A percentile compares a stretch with the other conserved stretches of the same genome.
Evolutionary conservation across 2,888 invertebrate species (phyloP).

Genomic region (Machimus atricapillus): DNA sequence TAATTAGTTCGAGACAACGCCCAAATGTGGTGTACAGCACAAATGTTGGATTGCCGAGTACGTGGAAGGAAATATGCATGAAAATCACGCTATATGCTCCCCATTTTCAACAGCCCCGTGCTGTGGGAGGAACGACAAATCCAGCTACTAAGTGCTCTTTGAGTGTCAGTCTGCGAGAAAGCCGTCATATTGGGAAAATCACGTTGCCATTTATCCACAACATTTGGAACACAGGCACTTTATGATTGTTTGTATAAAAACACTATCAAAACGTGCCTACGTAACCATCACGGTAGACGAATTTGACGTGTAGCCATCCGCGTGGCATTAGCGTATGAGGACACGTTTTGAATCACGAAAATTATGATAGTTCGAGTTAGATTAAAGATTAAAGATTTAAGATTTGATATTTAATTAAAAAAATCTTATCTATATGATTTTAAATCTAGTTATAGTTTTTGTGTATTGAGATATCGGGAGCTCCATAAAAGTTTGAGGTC

Average conservation of each 20-base stretch:
- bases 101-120: not conserved
- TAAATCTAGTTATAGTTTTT: no score
- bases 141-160: not conserved
- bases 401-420: not conserved
- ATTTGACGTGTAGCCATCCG: not conserved
- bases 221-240: not conserved
- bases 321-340: not conserved
- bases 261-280: not conserved
- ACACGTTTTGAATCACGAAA: not conserved
- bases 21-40: not conserved
- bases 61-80: conserved; percentile 14
- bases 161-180: not conserved
- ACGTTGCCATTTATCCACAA: not conserved
- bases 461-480: no score
- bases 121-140: not conserved
- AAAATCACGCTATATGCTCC: not conserved
- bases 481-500: no score
- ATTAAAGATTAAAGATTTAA: not conserved
- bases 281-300: not conserved
- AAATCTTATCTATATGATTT: no score
- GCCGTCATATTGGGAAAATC: not conserved
- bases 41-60: not conserved
- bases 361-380: not conserved
- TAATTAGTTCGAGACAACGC: conserved; percentile 17
- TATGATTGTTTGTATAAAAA: not conserved